Conservation (phyloP, 2,888 invertebrate species). For the Phyllotreta cruciferae region DNA sequence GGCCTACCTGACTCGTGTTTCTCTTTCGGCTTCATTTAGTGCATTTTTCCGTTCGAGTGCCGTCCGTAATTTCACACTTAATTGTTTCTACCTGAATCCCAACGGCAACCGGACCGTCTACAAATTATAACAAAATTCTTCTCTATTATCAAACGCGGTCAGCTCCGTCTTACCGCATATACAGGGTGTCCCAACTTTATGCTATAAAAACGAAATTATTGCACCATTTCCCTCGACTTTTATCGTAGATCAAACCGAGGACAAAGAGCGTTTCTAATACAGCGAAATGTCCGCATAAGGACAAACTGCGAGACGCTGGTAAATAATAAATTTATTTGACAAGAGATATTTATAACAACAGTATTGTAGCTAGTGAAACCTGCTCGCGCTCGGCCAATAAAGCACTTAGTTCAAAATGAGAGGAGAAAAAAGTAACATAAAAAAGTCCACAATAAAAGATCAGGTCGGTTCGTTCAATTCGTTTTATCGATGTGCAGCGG, state of each 20-base stretch:
- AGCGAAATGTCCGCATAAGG: conserved; percentile 23
- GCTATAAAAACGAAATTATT: no score
- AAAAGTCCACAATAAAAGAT: not conserved
- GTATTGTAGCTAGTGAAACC: conserved; percentile 28
- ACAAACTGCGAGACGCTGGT: conserved; percentile 22
- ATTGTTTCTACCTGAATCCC: conserved; percentile 24
- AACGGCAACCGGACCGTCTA: conserved; percentile 1
- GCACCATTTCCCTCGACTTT: no score
- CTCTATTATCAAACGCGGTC: conserved; percentile 13
- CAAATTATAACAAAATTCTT: conserved; percentile 27
- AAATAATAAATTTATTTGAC: conserved; percentile 29
- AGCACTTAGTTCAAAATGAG: not conserved
- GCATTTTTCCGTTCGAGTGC: conserved; percentile 14
- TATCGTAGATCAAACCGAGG: not conserved
- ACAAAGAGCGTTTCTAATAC: conserved; percentile 20
- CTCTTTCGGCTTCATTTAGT: conserved; percentile 15
- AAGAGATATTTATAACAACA: conserved; percentile 33
- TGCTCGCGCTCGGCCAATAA: conserved; percentile 21
- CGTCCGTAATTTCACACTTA: conserved; percentile 23
- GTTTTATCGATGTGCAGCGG: conserved; percentile 22
- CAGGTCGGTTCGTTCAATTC: conserved; percentile 14
- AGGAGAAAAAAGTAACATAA: conserved; percentile 4
- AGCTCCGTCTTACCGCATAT: not conserved
- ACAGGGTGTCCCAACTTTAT: no score
- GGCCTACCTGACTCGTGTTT: conserved; percentile 24